Conservation (phyloP, 1,140 invertebrate genomes). For the Tribolium castaneum region DNA sequence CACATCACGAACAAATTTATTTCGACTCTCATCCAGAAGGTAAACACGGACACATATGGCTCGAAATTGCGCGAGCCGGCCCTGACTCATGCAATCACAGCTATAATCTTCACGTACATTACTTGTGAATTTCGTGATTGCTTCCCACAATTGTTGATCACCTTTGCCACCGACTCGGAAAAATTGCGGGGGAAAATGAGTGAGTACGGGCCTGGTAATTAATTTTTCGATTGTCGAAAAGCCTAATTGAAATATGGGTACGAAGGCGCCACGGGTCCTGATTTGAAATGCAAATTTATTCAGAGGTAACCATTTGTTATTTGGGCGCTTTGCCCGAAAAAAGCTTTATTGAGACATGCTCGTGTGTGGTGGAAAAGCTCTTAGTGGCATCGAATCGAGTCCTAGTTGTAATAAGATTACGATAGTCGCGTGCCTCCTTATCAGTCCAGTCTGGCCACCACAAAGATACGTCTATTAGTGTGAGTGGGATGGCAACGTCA, state of each 20-base stretch:
- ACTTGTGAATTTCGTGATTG: slow-evolving; percentile 30
- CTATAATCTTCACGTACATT: slow-evolving; percentile 10
- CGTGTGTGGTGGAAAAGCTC: slow-evolving; percentile 6
- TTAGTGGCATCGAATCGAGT: slow-evolving; percentile 17
- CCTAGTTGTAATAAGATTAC: slow-evolving; percentile 34
- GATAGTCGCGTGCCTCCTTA: slow-evolving; percentile 43
- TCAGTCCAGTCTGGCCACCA: slow-evolving; percentile 31
- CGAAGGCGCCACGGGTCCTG: slow-evolving; percentile 31
- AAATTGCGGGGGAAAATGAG: neutral
- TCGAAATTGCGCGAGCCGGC: neutral
- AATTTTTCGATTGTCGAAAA: slow-evolving; percentile 24
- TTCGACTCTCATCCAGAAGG: neutral
- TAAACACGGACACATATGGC: neutral
- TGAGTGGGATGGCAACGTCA: neutral
- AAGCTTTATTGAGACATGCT: neutral
- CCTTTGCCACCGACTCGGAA: slow-evolving; percentile 41
- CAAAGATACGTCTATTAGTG: neutral
- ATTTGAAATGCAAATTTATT: slow-evolving; percentile 47
- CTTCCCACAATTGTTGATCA: slow-evolving; percentile 42
- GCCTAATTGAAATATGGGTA: slow-evolving; percentile 44
- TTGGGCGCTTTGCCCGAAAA: slow-evolving; percentile 37
- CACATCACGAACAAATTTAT: slow-evolving; percentile 30
- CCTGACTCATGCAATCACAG: neutral
- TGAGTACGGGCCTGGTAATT: neutral
- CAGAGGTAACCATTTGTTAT: slow-evolving; percentile 42